These are phyloP conservation scores for Cephalopholis sonnerati DNA, from an alignment of 2,113 vertebrate species.

Conservation along the genomic window DNA sequence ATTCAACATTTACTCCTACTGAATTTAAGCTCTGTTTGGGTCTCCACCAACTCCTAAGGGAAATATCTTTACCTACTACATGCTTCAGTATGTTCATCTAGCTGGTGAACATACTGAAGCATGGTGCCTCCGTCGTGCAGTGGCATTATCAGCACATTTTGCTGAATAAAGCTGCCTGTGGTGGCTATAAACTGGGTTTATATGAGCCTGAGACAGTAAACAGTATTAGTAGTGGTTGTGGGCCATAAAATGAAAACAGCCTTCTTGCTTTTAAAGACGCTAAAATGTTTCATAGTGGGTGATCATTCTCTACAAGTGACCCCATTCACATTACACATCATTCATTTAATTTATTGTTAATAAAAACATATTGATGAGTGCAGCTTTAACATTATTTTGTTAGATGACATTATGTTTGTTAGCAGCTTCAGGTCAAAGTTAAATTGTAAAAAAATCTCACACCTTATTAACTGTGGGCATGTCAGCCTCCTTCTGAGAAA, in stretches of 20 bases:
- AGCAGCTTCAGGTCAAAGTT: background rate
- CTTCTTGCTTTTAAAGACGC: no score
- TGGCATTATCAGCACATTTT: no score
- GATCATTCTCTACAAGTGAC: background rate
- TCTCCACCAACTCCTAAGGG: background rate
- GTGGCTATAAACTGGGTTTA: background rate
- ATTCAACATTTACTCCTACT: no score
- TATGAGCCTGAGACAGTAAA: background rate
- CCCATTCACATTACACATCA: background rate
- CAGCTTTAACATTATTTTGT: background rate
- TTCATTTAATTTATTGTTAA: background rate
- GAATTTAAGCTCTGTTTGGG: no score
- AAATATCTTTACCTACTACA: background rate
- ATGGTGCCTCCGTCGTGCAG: no score
- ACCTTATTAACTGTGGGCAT: constrained; percentile 73
- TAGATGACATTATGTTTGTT: background rate
- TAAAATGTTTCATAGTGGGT: background rate
- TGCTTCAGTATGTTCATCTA: background rate
- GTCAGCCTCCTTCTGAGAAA: constrained; percentile 63
- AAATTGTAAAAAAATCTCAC: background rate
- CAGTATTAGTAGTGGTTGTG: no score
- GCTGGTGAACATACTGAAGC: no score
- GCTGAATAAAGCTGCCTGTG: background rate
- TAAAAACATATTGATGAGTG: background rate
- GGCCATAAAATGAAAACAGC: no score